Evolutionary conservation across 2,888 invertebrate genomes (phyloP).

Genomic region (Stegophylla sp.): DNA sequence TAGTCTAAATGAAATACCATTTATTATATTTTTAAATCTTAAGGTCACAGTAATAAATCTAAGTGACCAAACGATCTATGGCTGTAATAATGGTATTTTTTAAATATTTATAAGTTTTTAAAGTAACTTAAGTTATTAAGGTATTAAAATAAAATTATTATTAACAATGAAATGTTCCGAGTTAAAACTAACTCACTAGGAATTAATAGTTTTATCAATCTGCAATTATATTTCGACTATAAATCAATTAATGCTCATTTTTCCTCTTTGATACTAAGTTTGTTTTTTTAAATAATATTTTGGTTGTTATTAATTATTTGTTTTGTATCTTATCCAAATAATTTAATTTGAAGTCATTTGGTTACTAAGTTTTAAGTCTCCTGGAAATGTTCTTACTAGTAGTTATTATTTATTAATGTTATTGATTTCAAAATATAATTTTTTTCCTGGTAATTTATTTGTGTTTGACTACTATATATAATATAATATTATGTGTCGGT

Average conservation of each 20-base stretch:
- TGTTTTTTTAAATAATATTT: background rate
- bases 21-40: background rate
- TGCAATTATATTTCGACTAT: background rate
- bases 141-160: background rate
- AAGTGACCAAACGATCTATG: constrained; percentile 12
- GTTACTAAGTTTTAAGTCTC: constrained; percentile 27
- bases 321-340: constrained; percentile 10
- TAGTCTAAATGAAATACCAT: constrained; percentile 7
- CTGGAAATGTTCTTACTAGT: background rate
- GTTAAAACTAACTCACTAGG: background rate
- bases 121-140: background rate
- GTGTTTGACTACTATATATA: no score
- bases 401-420: background rate
- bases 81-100: constrained; percentile 2
- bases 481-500: no score
- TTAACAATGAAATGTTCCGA: background rate
- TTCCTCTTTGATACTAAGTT: background rate
- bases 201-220: background rate
- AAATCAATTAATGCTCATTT: background rate
- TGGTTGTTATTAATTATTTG: background rate
- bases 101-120: background rate
- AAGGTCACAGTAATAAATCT: background rate
- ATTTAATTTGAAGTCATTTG: constrained; percentile 13
- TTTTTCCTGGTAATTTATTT: no score
- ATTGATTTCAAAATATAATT: background rate